Evolutionary conservation across 1,140 invertebrate genomes (phyloP), one percentile per base, ranked within the genome.

Genomic region (Propsilocerus akamusi): DNA sequence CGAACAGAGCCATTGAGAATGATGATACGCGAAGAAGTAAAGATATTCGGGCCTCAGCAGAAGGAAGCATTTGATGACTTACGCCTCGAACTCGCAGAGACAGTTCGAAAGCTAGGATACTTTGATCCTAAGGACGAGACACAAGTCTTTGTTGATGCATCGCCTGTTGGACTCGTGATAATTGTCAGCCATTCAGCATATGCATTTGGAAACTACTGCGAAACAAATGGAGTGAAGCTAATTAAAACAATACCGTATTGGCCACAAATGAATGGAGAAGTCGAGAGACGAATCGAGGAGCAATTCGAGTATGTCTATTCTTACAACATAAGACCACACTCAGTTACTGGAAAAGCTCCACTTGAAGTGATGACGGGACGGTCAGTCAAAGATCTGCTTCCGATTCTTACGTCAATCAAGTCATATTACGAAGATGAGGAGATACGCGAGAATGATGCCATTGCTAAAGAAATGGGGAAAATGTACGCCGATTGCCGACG

Each of bases 121-220:
- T 58, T 56, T 26, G 53, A 60, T 41, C 46, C 49, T 23, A 37
- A 58, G 26, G 52, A 54, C 26, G 26, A 56, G 47, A 68, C 64
- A 6, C 50, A 56, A 30, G 54, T 67, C 12, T 54, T 65, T 22
- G 63, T 66, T 6, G 68, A 71, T 58, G 68, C 67, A 1, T 67
- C 64, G 51, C 67, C 66, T n/a, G 59, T 64, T 10, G 65, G 57
- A 7, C 50, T 72, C 47, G 65, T n/a, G 59, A 14, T 57, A 52
- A 20, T 58, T 60, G 11, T 49, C 62, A 47, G 26, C n/a, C n/a
- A n/a, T n/a, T n/a, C n/a, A n/a, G n/a, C n/a, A n/a, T n/a, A n/a
- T n/a, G n/a, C n/a, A n/a, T n/a, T n/a, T n/a, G n/a, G n/a, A n/a
- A n/a, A n/a, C n/a, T n/a, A n/a, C n/a, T 26, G 26, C n/a, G 23